phyloP scores from a whole-genome alignment of 2,888 invertebrate species.

The Xanthia icteritia region DNA sequence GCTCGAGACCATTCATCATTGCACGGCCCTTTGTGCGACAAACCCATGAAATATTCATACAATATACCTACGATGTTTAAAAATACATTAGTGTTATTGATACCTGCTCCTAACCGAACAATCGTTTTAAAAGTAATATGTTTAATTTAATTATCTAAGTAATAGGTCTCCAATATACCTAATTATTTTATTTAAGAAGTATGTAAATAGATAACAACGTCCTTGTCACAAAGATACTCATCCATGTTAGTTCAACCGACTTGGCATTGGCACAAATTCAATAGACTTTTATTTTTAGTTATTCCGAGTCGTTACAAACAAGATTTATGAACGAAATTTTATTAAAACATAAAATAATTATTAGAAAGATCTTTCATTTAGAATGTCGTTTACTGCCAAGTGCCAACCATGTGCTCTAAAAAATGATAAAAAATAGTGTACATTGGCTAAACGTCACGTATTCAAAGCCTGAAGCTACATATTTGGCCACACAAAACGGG shows the following conservation, averaged over 20 bases:
- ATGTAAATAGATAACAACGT: slow-evolving; percentile 28
- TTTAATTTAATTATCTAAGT: not conserved
- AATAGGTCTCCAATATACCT: not conserved
- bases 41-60: slow-evolving; percentile 23
- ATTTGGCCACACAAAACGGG: slow-evolving; percentile 72
- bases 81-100: slow-evolving; percentile 51
- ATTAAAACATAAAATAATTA: slow-evolving; percentile 23
- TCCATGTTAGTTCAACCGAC: slow-evolving; percentile 69
- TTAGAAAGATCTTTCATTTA: slow-evolving; percentile 12
- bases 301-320: slow-evolving; percentile 38
- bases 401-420: not conserved
- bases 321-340: slow-evolving; percentile 39
- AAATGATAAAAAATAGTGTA: slow-evolving; percentile 29
- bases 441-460: slow-evolving; percentile 47
- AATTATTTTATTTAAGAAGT: not conserved
- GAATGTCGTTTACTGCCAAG: not conserved
- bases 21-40: slow-evolving; percentile 19
- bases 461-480: slow-evolving; percentile 62
- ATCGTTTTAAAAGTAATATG: not conserved
- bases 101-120: slow-evolving; percentile 9
- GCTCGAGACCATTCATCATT: slow-evolving; percentile 48
- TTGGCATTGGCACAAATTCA: slow-evolving; percentile 77
- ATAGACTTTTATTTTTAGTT: slow-evolving; percentile 66
- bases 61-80: slow-evolving; percentile 19
- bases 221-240: slow-evolving; percentile 64